Percentiles rank a stretch among this genome's conserved stretches.
Evolutionary conservation across 2,797 vertebrate genomes (phyloP).

Genomic region (Cossypha polioptera): DNA sequence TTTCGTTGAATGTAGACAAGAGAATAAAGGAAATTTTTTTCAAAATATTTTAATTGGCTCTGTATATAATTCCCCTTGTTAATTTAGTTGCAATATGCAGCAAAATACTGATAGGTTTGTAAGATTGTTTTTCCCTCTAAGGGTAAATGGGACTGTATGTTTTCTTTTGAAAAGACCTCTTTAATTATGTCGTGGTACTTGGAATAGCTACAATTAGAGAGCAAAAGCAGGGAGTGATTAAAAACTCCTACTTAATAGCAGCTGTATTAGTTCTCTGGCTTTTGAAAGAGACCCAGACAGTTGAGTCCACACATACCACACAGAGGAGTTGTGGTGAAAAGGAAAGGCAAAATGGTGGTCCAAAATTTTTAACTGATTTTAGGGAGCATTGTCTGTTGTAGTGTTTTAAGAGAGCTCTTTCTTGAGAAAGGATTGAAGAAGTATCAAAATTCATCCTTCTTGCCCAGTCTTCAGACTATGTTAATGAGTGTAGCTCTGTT

Average conservation of each 20-base stretch:
- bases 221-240: constrained; percentile 64
- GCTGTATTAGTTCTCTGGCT: constrained; percentile 53
- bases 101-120: constrained; percentile 37
- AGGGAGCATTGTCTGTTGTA: background rate
- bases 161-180: constrained; percentile 52
- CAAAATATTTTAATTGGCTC: constrained; percentile 45
- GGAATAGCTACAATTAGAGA: constrained; percentile 66
- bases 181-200: constrained; percentile 60
- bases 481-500: background rate
- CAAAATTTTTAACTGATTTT: background rate
- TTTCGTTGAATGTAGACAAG: background rate
- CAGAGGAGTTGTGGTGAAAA: background rate
- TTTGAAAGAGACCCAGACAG: constrained; percentile 22
- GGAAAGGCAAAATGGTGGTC: background rate
- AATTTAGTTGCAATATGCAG: constrained; percentile 36
- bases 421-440: background rate
- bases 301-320: background rate
- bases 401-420: background rate
- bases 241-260: constrained; percentile 66
- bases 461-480: background rate
- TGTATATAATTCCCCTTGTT: constrained; percentile 9
- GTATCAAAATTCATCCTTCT: background rate
- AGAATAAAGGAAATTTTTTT: background rate
- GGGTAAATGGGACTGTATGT: constrained; percentile 18
- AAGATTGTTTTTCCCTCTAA: constrained; percentile 44